Conservation (phyloP, 2,888 invertebrate genomes). For the Epistrophella euchroma region DNA sequence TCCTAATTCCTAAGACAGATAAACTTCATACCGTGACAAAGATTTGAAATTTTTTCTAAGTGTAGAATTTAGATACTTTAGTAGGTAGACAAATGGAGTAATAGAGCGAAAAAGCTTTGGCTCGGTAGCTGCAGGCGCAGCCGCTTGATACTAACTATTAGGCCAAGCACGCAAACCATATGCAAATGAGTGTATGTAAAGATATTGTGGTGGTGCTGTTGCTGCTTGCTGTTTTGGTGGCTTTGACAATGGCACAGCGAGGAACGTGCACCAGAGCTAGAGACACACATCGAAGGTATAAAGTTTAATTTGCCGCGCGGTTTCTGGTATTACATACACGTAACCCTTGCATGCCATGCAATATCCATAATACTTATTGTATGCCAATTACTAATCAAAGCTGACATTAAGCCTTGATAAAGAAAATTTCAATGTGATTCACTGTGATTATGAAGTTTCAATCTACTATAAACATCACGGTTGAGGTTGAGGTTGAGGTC, state of each 20-base stretch:
- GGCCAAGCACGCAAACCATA: slow-evolving; percentile 70
- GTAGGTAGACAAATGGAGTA: slow-evolving; percentile 53
- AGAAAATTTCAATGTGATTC: slow-evolving; percentile 72
- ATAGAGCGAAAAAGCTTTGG: slow-evolving; percentile 37
- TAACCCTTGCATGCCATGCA: slow-evolving; percentile 68
- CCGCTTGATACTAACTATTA: slow-evolving; percentile 69
- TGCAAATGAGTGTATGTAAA: slow-evolving; percentile 56
- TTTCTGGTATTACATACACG: slow-evolving; percentile 75
- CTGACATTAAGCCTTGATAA: slow-evolving; percentile 69
- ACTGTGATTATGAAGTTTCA: slow-evolving; percentile 40
- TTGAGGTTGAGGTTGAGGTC: slow-evolving; percentile 64
- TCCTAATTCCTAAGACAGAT: too few species aligned
- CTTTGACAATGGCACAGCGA: slow-evolving; percentile 67
- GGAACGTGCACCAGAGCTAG: slow-evolving; percentile 50
- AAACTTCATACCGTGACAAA: too few species aligned
- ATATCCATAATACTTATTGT: slow-evolving; percentile 14
- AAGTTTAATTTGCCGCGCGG: slow-evolving; percentile 60
- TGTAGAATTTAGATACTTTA: slow-evolving; percentile 40
- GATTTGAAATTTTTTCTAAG: slow-evolving; percentile 9
- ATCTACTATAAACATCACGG: slow-evolving; percentile 33
- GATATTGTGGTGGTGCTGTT: slow-evolving; percentile 15
- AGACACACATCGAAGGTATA: slow-evolving; percentile 45
- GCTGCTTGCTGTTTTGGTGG: slow-evolving; percentile 31
- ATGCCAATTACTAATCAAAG: slow-evolving; percentile 73
- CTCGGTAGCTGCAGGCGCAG: slow-evolving; percentile 41